Base-by-base conservation (phyloP, 2,113 vertebrate genomes). In the Podarcis raffonei region DNA sequence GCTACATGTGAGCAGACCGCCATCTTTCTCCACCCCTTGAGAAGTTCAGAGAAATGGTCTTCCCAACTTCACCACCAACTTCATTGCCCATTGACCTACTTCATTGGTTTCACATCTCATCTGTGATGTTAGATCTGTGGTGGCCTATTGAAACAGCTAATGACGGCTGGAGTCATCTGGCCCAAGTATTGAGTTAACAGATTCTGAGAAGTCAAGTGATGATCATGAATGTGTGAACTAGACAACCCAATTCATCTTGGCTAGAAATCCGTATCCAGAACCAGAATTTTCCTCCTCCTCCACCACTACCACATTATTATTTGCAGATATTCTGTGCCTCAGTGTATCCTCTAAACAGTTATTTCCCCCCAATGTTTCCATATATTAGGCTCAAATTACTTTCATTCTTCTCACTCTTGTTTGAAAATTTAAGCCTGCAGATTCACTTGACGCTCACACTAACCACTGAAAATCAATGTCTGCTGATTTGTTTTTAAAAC, bases 361-460 rank as follows among this genome's bases (percentile, higher is more conserved):
- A 71, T 57, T 25, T 48, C 37, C 7, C 37, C 72, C 62, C 39
- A 81, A 39, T 25, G n/a, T 37, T 74, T 39, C 59, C 53, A 87
- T 78, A 80, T 89, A 78, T 84, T 87, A 48, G 23, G 0, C 1
- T 11, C 16, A 86, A 84, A 78, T 85, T 79, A 23, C 85, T 85
- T 90, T 53, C 91, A 62, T 30, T 0, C 30, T 90, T 30, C 57
- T 4, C 77, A 42, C 89, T 68, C 32, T 25, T 12, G 1, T 90
- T 85, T 32, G n/a, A 78, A 32, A 84, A 13, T 23, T 79, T 1
- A 0, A 1, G 48, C n/a, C 59, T 37, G 57, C 65, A 30, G 15
- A 1, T 35, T 68, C 35, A 0, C 2, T 57, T 39, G 8, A 62
- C 8, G 27, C 7, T 77, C 69, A 84, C 75, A 32, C 5, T 1